phyloP scores from a whole-genome alignment of 2,888 invertebrate species.

The Drosophila prostipennis region DNA sequence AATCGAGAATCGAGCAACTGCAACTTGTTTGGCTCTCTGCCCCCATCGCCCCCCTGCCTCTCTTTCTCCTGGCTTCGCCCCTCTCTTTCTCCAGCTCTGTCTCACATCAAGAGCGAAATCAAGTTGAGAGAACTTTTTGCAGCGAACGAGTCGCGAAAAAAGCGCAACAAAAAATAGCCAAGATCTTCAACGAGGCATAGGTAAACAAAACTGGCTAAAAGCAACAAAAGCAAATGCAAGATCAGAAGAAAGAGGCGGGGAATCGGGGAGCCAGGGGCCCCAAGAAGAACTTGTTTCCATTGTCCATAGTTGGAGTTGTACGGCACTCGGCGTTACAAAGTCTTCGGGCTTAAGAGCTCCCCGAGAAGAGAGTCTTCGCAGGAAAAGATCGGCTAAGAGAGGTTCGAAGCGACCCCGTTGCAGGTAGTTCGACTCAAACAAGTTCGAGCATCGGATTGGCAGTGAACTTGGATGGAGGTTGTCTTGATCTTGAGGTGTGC shows the following conservation, averaged over 20 bases:
- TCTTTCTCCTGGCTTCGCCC: background rate
- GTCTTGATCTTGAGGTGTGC: conserved; percentile 28
- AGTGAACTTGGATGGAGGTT: conserved; percentile 62
- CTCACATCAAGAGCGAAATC: conserved; percentile 25
- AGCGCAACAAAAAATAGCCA: conserved; percentile 29
- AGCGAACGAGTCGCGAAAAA: conserved; percentile 14
- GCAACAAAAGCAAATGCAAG: conserved; percentile 29
- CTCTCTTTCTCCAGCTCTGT: conserved; percentile 11
- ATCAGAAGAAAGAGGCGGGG: conserved; percentile 11
- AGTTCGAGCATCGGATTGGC: conserved; percentile 57
- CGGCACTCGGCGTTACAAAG: conserved; percentile 32
- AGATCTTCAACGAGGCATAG: conserved; percentile 71
- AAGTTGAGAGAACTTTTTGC: conserved; percentile 32
- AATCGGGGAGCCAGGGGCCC: conserved; percentile 8
- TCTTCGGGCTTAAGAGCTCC: conserved; percentile 48
- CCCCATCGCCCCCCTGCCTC: background rate
- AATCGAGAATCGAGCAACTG: conserved; percentile 49
- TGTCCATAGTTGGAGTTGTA: conserved; percentile 67
- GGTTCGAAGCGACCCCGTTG: conserved; percentile 40
- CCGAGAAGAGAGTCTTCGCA: conserved; percentile 18
- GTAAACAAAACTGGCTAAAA: conserved; percentile 70
- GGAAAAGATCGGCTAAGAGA: background rate
- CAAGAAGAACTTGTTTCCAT: conserved; percentile 69
- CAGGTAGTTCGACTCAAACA: conserved; percentile 9
- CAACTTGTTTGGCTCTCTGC: conserved; percentile 64